Conservation (phyloP, 2,113 vertebrate genomes). For the Pelecanus crispus region DNA sequence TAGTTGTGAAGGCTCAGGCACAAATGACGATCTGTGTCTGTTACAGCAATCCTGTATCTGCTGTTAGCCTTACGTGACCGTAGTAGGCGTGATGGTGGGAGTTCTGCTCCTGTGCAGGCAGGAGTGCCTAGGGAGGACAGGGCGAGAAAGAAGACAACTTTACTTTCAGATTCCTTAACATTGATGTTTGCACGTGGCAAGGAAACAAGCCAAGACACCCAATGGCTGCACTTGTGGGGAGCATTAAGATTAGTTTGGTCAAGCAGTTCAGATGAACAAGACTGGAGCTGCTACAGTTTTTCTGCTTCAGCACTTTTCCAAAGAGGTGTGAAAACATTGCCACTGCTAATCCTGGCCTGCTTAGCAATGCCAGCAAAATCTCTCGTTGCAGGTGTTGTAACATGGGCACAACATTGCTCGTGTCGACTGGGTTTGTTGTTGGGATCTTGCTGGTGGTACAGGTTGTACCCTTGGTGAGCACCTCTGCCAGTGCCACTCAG, state of each 20-base stretch:
- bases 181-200: not conserved
- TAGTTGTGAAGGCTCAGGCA: not conserved
- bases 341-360: not conserved
- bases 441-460: not conserved
- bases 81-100: no score
- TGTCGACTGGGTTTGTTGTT: not conserved
- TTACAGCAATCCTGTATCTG: not conserved
- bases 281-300: not conserved
- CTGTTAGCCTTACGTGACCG: fast-evolving
- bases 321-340: not conserved
- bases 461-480: not conserved
- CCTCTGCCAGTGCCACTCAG: fast-evolving
- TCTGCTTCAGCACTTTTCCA: not conserved
- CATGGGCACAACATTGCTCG: fast-evolving
- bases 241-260: not conserved
- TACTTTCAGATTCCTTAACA: not conserved
- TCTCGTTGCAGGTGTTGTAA: not conserved
- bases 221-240: not conserved
- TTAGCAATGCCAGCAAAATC: not conserved
- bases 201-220: not conserved
- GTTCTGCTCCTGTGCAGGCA: not conserved
- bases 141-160: not conserved
- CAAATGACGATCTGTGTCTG: not conserved
- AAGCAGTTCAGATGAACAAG: not conserved
- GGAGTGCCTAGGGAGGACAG: not conserved